These are phyloP conservation scores for Drosophila dunni DNA, from an alignment of 1,140 invertebrate genomes.

Conservation along the genomic window DNA sequence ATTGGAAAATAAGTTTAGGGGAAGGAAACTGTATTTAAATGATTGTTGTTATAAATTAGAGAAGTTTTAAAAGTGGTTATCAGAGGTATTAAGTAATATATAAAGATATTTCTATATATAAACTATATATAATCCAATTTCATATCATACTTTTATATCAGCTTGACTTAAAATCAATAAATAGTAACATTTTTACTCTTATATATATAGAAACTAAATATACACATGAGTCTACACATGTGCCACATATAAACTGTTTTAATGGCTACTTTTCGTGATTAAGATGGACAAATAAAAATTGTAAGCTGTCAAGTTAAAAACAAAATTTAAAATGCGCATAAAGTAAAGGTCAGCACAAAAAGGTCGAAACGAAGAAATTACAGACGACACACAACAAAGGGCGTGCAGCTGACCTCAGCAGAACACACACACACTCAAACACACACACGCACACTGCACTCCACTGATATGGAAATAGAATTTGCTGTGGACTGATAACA, in stretches of 20 bases:
- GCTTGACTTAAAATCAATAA: neutral
- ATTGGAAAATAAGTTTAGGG: too few relatives aligned
- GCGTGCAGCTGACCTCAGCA: slow-evolving; percentile 25
- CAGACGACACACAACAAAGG: slow-evolving; percentile 18
- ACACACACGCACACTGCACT: neutral
- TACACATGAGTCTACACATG: too few relatives aligned
- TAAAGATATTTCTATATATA: too few relatives aligned
- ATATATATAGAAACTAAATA: neutral
- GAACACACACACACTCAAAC: neutral
- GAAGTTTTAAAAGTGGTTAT: too few relatives aligned
- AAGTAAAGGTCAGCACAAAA: slow-evolving; percentile 14
- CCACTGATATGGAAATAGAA: slow-evolving; percentile 36
- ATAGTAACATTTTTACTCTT: neutral
- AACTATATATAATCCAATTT: too few relatives aligned
- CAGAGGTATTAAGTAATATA: too few relatives aligned
- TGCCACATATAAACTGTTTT: neutral
- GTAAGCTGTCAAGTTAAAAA: slow-evolving; percentile 13
- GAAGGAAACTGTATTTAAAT: too few relatives aligned
- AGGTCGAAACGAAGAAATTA: slow-evolving; percentile 32
- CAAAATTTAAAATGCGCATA: slow-evolving; percentile 4
- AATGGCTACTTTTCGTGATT: neutral
- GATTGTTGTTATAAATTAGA: too few relatives aligned
- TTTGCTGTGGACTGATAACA: slow-evolving; percentile 36
- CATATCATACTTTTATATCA: too few relatives aligned
- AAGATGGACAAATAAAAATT: neutral